Evolutionary conservation across 2,113 vertebrate species (phyloP).

Genomic region (Tragulus kanchil): DNA sequence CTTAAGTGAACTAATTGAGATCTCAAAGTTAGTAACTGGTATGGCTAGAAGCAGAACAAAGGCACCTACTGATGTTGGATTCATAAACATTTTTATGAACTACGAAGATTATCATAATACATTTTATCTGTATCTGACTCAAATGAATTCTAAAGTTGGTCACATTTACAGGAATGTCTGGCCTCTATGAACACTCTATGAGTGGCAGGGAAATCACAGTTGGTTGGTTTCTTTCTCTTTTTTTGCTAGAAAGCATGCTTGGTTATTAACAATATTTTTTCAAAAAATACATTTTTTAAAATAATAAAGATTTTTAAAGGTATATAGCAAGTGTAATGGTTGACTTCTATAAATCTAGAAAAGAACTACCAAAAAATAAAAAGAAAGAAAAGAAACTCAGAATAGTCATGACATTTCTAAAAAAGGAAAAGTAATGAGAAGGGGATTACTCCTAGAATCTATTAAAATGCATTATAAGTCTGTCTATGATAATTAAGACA

Average conservation of each 20-base stretch:
- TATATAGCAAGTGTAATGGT: background rate
- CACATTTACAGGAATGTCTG: background rate
- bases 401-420: background rate
- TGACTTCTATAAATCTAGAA: slow-evolving; percentile 39
- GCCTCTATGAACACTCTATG: background rate
- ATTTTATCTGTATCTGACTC: background rate
- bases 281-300: background rate
- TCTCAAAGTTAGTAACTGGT: background rate
- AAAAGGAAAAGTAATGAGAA: background rate
- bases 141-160: slow-evolving; percentile 11
- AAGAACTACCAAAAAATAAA: background rate
- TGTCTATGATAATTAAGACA: background rate
- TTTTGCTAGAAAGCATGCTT: background rate
- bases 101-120: background rate
- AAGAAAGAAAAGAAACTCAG: background rate
- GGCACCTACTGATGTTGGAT: background rate
- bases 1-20: background rate
- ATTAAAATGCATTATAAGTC: background rate
- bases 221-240: background rate
- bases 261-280: background rate
- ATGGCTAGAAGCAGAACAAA: slow-evolving; percentile 4
- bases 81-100: slow-evolving; percentile 2
- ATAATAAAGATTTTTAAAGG: background rate
- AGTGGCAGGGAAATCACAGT: background rate
- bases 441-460: background rate